These are phyloP conservation scores for Pitangus sulphuratus DNA, from an alignment of 2,797 vertebrate species.

Conservation along the genomic window DNA sequence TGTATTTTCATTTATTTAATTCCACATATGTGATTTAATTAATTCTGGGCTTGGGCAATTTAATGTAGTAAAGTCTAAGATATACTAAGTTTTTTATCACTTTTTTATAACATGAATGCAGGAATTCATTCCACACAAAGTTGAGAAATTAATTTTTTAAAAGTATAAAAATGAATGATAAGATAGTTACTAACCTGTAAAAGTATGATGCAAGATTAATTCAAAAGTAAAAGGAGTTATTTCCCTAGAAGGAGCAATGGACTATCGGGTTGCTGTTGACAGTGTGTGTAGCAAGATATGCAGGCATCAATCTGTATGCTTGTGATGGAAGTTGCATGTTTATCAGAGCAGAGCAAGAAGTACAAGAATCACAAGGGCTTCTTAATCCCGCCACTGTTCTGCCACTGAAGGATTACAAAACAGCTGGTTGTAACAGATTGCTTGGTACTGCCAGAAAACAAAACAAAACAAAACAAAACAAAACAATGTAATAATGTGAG, in stretches of 20 bases:
- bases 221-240: constrained; percentile 5
- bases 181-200: neutral
- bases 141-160: neutral
- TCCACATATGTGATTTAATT: constrained; percentile 47
- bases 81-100: neutral
- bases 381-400: constrained; percentile 58
- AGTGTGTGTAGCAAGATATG: neutral
- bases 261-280: neutral
- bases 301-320: neutral
- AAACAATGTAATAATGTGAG: neutral
- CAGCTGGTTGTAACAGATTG: constrained; percentile 59
- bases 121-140: neutral
- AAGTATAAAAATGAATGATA: neutral
- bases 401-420: constrained; percentile 33
- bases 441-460: constrained; percentile 22
- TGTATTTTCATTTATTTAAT: constrained; percentile 60
- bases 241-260: neutral
- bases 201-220: neutral
- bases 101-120: neutral
- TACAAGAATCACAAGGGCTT: constrained; percentile 19
- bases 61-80: neutral
- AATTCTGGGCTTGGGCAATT: constrained; percentile 43
- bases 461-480: constrained; percentile 10
- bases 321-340: constrained; percentile 17
- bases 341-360: constrained; percentile 42